phyloP scores from a whole-genome alignment of 2,797 vertebrate genomes.

The Myotis myotis region DNA sequence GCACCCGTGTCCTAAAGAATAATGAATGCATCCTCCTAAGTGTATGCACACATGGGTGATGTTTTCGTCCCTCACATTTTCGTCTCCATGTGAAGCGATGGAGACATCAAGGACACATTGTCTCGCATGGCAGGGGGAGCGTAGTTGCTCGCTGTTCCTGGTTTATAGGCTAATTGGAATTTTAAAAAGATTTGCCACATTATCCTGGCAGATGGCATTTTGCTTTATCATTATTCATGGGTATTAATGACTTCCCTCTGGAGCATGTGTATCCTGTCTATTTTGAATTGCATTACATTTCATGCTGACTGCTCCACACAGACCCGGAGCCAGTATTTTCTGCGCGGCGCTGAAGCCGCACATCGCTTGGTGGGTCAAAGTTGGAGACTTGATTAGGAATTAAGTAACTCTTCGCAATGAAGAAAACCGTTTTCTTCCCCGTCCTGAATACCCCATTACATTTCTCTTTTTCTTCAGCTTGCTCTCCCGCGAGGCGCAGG shows the following conservation, averaged over 20 bases:
- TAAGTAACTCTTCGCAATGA: slow-evolving; percentile 10
- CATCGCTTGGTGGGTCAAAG: not conserved
- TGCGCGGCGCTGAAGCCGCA: not conserved
- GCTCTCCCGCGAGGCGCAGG: not conserved
- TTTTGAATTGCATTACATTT: slow-evolving; percentile 77
- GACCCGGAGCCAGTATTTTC: slow-evolving; percentile 43
- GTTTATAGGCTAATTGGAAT: slow-evolving; percentile 74
- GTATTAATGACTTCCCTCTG: slow-evolving; percentile 77
- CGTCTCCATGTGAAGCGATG: slow-evolving; percentile 27
- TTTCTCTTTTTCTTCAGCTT: not conserved
- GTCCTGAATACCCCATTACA: not conserved
- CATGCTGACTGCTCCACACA: slow-evolving; percentile 59
- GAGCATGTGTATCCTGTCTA: slow-evolving; percentile 71
- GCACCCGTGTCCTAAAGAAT: not conserved
- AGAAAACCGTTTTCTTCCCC: not conserved
- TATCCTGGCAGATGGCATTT: slow-evolving; percentile 76
- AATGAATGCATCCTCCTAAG: slow-evolving; percentile 28
- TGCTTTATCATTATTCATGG: slow-evolving; percentile 77
- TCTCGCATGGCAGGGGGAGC: slow-evolving; percentile 13
- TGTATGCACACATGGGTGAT: not conserved
- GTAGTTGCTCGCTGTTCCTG: slow-evolving; percentile 52
- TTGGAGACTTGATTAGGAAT: slow-evolving; percentile 18
- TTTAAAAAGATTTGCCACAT: slow-evolving; percentile 75
- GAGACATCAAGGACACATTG: slow-evolving; percentile 33
- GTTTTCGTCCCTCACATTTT: slow-evolving; percentile 11